Percentiles rank a stretch among this genome's conserved stretches.
Evolutionary conservation across 2,888 invertebrate genomes (phyloP).

Genomic region (Calameuta idolon): DNA sequence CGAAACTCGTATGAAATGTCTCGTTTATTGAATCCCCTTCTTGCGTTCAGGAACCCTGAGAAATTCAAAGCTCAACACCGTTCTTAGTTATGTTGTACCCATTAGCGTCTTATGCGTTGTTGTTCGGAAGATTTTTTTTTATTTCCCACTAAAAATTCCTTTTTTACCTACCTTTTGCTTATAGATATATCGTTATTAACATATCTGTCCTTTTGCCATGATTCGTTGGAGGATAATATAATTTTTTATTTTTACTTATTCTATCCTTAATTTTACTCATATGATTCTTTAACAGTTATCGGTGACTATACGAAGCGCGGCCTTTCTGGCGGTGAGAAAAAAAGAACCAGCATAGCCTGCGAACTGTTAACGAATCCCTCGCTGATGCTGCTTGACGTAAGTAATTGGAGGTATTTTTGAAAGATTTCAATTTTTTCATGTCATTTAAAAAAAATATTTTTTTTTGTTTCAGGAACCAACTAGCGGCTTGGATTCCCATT

Average conservation of each 20-base stretch:
- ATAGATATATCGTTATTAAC: no score
- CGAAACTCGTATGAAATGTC: neutral
- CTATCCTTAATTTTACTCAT: no score
- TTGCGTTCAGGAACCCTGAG: neutral
- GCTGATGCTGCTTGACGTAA: constrained; percentile 83
- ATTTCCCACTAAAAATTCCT: no score
- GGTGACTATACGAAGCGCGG: constrained; percentile 82
- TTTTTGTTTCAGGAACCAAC: constrained; percentile 78
- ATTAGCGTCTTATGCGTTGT: neutral
- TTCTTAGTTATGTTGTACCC: neutral
- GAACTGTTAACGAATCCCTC: constrained; percentile 85
- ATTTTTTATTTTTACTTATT: no score
- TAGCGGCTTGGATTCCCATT: constrained; percentile 84
- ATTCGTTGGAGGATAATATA: no score
- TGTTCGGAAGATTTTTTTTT: no score
- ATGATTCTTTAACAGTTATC: constrained; percentile 69
- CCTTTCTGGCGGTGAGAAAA: constrained; percentile 86
- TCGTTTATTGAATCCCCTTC: neutral
- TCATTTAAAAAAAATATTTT: constrained; percentile 1
- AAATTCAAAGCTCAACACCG: neutral
- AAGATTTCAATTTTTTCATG: constrained; percentile 6
- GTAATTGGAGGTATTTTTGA: constrained; percentile 50
- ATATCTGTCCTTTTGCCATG: no score
- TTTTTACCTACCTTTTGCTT: no score
- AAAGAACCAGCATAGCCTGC: constrained; percentile 85